Percentiles rank a stretch among this genome's conserved stretches.
Evolutionary conservation across 53 echinoderm and acorn worm genomes (phyloP).

Genomic region (Temnopleurus reevesii): DNA sequence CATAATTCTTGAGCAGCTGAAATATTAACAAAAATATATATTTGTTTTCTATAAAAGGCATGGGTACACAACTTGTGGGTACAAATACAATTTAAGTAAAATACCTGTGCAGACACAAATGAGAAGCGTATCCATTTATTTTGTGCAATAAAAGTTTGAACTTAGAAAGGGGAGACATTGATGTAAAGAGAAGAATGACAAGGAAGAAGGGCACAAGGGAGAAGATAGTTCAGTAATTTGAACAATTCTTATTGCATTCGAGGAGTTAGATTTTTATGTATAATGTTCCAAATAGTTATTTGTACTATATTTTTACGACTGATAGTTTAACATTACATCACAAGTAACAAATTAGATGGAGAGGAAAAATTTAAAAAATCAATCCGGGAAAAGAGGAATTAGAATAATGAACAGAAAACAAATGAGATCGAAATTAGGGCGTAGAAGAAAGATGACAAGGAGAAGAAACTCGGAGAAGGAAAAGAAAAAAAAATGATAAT

Average conservation of each 20-base stretch:
- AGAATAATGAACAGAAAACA: no score
- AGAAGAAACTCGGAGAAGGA: not conserved
- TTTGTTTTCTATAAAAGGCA: not conserved
- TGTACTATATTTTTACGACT: not conserved
- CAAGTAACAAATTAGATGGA: not conserved
- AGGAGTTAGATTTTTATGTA: not conserved
- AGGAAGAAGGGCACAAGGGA: not conserved
- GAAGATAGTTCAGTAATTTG: not conserved
- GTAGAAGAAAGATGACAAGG: not conserved
- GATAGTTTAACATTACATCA: not conserved
- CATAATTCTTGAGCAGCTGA: not conserved
- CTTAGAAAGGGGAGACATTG: not conserved
- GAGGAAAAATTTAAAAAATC: no score
- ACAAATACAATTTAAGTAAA: not conserved
- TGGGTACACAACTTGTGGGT: no score
- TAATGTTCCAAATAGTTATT: not conserved
- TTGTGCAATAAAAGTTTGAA: no score
- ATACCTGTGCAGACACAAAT: not conserved
- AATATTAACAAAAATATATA: not conserved
- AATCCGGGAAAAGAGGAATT: no score
- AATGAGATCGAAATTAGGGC: no score
- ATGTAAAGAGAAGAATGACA: not conserved
- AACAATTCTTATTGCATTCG: not conserved
- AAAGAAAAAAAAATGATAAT: not conserved
- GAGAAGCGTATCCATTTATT: not conserved